A percentile compares a stretch with the other conserved stretches of the same genome.
Conservation (phyloP, 2,888 invertebrate genomes). For the Mellilla xanthometata region DNA sequence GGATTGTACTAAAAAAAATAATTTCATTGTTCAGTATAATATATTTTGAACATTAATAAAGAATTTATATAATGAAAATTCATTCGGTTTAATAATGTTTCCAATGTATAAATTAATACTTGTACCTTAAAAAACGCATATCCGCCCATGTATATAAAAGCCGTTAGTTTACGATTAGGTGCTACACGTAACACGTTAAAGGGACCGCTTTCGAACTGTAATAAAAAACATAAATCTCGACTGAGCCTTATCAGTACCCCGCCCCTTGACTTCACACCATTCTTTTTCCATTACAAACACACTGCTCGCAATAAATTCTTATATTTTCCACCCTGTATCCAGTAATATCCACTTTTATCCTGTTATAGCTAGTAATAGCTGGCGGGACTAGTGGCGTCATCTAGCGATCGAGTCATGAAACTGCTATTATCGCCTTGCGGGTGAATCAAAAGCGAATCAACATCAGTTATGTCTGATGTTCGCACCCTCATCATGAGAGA, state of each 20-base stretch:
- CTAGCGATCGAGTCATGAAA: constrained; percentile 66
- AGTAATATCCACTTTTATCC: constrained; percentile 33
- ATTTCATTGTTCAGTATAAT: too few relatives aligned
- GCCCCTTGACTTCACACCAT: constrained; percentile 46
- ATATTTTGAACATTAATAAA: too few relatives aligned
- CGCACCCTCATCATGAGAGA: constrained; percentile 68
- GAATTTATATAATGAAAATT: too few relatives aligned
- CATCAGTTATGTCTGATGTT: constrained; percentile 72
- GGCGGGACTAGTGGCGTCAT: constrained; percentile 41
- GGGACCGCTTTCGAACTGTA: constrained; percentile 17
- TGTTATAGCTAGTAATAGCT: constrained; percentile 35
- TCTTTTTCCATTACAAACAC: constrained; percentile 52
- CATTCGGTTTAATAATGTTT: too few relatives aligned
- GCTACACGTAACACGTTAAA: constrained; percentile 12
- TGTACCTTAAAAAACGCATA: constrained; percentile 3
- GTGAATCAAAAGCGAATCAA: constrained; percentile 78
- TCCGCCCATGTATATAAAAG: constrained; percentile 13
- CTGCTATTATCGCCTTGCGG: constrained; percentile 67
- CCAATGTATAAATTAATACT: background rate
- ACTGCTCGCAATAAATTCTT: constrained; percentile 47
- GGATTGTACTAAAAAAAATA: too few relatives aligned
- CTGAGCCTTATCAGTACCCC: constrained; percentile 27
- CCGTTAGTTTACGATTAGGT: constrained; percentile 17
- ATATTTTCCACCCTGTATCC: constrained; percentile 47
- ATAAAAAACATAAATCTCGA: constrained; percentile 30